Evolutionary conservation across 2,113 vertebrate genomes (phyloP).

Genomic region (crab-eating macaque (Macaca fascicularis)): T2T-MFA8v1.1 NC_088378.1:114257501-114258000

Average conservation of each 20-base stretch:
- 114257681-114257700: not conserved
- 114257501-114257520: not conserved
- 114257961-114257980: constrained; percentile 1
- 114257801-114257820: not conserved
- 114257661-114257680: not conserved
- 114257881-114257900: not conserved
- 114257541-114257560: not conserved
- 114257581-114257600: not conserved
- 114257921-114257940: constrained; percentile 37
- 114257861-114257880: not conserved
- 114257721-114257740: not conserved
- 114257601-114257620: not conserved
- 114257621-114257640: not conserved
- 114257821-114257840: not conserved
- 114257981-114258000: constrained; percentile 32
- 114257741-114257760: not conserved
- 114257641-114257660: not conserved
- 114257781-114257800: not conserved
- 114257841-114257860: not conserved
- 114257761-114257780: not conserved
- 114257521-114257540: not conserved
- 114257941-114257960: not conserved
- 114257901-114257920: not conserved
- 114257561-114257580: not conserved
- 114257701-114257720: not conserved